Evolutionary conservation across 1,140 invertebrate species (phyloP).

Genomic region (Formica exsecta): DNA sequence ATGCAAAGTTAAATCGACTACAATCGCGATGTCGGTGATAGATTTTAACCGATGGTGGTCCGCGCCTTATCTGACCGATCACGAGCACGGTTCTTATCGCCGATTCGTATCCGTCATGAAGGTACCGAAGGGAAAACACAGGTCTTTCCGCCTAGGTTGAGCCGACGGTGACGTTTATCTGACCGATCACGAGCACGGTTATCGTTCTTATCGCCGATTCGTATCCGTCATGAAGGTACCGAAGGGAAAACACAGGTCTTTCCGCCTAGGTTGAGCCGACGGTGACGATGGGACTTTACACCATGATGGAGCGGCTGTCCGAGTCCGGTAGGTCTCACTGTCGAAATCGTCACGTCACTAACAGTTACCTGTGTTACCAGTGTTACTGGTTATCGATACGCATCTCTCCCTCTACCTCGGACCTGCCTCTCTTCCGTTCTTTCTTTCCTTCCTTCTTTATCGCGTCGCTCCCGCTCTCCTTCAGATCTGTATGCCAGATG

Average conservation of each 20-base stretch:
- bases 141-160: too few species aligned
- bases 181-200: slow-evolving; percentile 50
- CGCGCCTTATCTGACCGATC: slow-evolving; percentile 46
- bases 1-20: background rate
- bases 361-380: slow-evolving; percentile 78
- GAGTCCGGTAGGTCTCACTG: slow-evolving; percentile 71
- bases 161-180: too few species aligned
- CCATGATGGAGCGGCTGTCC: slow-evolving; percentile 68
- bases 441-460: slow-evolving; percentile 19
- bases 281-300: slow-evolving; percentile 73
- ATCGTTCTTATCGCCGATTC: slow-evolving; percentile 19
- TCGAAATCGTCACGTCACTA: slow-evolving; percentile 79
- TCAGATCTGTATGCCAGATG: slow-evolving; percentile 73
- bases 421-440: slow-evolving; percentile 12
- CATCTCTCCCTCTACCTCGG: slow-evolving; percentile 65
- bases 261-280: slow-evolving; percentile 11
- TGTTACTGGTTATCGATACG: slow-evolving; percentile 77
- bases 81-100: slow-evolving; percentile 46
- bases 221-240: slow-evolving; percentile 28
- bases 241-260: slow-evolving; percentile 66
- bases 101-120: slow-evolving; percentile 11
- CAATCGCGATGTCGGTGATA: slow-evolving; percentile 1
- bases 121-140: slow-evolving; percentile 65
- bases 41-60: slow-evolving; percentile 54
- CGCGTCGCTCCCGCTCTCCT: slow-evolving; percentile 37